These are phyloP conservation scores for Theonella swinhoei DNA, from an alignment of 37 sponge, comb jelly and placozoan genomes.

Conservation along the genomic window DNA sequence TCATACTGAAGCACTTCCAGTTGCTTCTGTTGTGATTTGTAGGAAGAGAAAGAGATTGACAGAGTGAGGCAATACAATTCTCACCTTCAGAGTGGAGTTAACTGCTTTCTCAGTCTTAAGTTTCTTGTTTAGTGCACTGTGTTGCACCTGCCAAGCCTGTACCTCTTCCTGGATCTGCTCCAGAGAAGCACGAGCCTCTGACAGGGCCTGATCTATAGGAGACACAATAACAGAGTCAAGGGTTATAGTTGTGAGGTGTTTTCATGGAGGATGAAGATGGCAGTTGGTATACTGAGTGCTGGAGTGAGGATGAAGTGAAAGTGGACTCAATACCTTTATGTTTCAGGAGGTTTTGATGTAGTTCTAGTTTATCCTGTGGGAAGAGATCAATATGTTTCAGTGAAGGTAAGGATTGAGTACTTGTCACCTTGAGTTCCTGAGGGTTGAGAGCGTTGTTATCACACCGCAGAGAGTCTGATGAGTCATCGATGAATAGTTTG, in stretches of 20 bases:
- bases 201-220: constrained; percentile 22
- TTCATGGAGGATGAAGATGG: too few relatives aligned
- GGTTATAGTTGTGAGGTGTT: neutral
- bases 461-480: neutral
- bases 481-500: constrained; percentile 38
- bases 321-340: constrained; percentile 30
- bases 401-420: neutral
- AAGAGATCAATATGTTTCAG: neutral
- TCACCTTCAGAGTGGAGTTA: constrained; percentile 24
- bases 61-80: too few relatives aligned
- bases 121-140: constrained; percentile 21
- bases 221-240: neutral
- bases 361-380: constrained; percentile 11
- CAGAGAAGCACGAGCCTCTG: constrained; percentile 12
- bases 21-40: constrained; percentile 22
- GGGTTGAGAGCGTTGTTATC: constrained; percentile 17
- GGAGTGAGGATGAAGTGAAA: too few relatives aligned
- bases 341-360: constrained; percentile 8
- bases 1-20: constrained; percentile 17
- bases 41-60: too few relatives aligned
- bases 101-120: constrained; percentile 36
- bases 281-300: too few relatives aligned
- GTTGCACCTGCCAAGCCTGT: constrained; percentile 46
- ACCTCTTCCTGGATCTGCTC: constrained; percentile 19
- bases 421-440: constrained; percentile 19